Base-by-base conservation (phyloP, 2,888 invertebrate species). In the Pseudococcus viburni region DNA sequence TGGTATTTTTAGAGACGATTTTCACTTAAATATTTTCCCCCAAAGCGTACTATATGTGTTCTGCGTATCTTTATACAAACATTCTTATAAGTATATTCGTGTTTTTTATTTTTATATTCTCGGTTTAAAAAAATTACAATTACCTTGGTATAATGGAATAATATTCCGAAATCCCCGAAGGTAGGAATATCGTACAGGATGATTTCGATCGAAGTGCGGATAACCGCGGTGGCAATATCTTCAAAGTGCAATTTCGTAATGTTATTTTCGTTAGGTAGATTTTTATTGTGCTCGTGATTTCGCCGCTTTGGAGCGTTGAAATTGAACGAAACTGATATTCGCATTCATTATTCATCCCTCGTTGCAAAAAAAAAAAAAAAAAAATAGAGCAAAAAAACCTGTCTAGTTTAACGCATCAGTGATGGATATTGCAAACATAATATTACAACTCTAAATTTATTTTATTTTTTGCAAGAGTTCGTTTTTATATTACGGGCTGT, bases 311-410 rank as follows among this genome's bases (percentile, higher is more conserved):
- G 17, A 5, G 59, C 33, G 68, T 33, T 73, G 9, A 33, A 26
- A 73, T 73, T 73, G 68, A 26, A 73, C 6, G 33, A 73, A 73
- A 73, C 33, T 73, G 68, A 73, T 73, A 33, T 33, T 73, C 68
- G 33, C 12, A 73, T 73, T 73, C 68, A 73, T 73, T 73, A 73
- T 73, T 73, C 68, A 73, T 73, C 33, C 26, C 15, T 33, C 26
- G 33, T 26, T 26, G 68, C 68, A 73, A 73, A 26, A 64, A 64
- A 64, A 22, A 22, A 64, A 64, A 15, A 73, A 33, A 2, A 33
- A 33, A 33, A 33, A 33, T 33, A 33, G 26, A 33, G 26, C 26
- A 33, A 33, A 33, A 33, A 33, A 33, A n/a, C 1, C 26, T 73
- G 68, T 33, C 68, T 33, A 33, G 26, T 59, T 19, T 59, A 59